Conservation (phyloP, 2,113 vertebrate genomes). For the Tichodroma muraria region DNA sequence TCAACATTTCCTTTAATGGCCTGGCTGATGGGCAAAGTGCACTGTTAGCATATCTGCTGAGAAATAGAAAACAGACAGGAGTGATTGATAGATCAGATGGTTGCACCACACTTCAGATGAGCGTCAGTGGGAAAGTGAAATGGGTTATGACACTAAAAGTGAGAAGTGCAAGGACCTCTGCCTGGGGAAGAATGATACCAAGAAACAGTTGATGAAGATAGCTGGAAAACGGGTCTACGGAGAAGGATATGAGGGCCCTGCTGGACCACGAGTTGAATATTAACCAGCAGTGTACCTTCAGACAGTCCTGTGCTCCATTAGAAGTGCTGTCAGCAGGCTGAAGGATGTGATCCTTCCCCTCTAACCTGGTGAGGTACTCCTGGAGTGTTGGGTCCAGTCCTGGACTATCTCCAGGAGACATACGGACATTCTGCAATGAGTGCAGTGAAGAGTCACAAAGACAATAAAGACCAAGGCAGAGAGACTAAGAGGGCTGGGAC, state of each 20-base stretch:
- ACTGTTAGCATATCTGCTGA: neutral
- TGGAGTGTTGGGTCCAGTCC: neutral
- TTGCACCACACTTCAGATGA: neutral
- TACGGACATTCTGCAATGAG: neutral
- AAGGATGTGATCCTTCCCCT: neutral
- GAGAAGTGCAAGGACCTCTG: neutral
- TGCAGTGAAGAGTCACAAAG: neutral
- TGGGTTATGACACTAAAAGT: neutral
- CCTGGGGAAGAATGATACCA: neutral
- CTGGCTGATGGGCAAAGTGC: neutral
- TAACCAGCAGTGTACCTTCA: neutral
- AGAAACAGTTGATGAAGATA: neutral
- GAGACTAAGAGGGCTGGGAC: neutral
- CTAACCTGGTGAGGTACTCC: neutral
- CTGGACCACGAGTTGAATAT: neutral
- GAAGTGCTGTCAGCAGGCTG: neutral
- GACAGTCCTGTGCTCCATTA: neutral
- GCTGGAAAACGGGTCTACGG: neutral
- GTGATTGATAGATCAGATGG: neutral
- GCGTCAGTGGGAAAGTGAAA: neutral
- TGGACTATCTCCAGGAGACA: neutral
- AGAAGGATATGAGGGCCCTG: neutral
- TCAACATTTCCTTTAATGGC: neutral
- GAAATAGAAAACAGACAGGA: neutral
- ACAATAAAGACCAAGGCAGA: neutral